phyloP scores from a whole-genome alignment of 1,140 invertebrate genomes.

The Panagrolaimus sp. region DNA sequence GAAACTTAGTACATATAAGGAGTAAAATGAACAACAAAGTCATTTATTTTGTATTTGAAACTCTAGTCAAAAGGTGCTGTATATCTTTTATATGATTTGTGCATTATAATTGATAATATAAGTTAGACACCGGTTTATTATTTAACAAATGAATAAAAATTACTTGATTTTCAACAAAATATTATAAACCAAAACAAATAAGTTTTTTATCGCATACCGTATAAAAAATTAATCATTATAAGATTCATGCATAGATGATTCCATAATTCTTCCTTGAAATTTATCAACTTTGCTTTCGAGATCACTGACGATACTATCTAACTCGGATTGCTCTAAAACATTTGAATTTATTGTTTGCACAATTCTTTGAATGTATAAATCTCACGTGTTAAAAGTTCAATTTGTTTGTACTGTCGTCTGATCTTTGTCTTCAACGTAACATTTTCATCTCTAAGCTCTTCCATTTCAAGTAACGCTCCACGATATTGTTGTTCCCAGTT shows the following conservation, averaged over 20 bases:
- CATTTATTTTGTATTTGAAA: no score
- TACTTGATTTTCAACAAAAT: background rate
- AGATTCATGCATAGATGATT: conserved; percentile 7
- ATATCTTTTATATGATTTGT: no score
- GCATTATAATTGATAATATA: no score
- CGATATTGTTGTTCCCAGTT: conserved; percentile 46
- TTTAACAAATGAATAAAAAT: background rate
- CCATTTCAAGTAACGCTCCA: conserved; percentile 31
- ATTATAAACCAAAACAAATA: background rate
- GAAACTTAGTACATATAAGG: no score
- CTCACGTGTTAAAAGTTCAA: conserved; percentile 49
- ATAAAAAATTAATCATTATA: background rate
- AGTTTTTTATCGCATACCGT: no score
- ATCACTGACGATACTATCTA: conserved; percentile 21
- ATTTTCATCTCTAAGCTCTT: conserved; percentile 48
- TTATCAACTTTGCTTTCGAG: conserved; percentile 31
- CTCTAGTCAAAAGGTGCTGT: no score
- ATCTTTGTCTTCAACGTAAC: conserved; percentile 45
- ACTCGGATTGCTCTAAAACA: conserved; percentile 36
- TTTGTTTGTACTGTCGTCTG: conserved; percentile 48
- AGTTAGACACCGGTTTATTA: conserved; percentile 11
- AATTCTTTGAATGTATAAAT: background rate
- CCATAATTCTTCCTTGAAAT: conserved; percentile 11
- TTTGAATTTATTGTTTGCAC: background rate
- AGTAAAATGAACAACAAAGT: no score